These are phyloP conservation scores for Malthinus seriepunctatus DNA, from an alignment of 2,888 invertebrate genomes.

Conservation along the genomic window DNA sequence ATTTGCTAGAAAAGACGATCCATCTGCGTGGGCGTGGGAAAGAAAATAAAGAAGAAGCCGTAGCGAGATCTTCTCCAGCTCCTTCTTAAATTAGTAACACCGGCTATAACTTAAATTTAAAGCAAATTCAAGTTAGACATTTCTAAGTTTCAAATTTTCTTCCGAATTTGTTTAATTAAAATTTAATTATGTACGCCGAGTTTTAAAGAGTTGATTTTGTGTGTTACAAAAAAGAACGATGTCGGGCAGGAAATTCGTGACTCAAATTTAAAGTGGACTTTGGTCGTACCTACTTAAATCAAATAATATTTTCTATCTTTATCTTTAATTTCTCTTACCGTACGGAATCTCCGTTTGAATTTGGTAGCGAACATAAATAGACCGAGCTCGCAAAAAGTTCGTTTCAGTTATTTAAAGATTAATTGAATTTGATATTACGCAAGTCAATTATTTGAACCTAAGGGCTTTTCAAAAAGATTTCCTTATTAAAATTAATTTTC, in stretches of 20 bases:
- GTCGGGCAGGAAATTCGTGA: constrained; percentile 20
- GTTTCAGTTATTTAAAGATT: constrained; percentile 15
- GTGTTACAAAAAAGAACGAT: neutral
- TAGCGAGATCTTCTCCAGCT: constrained; percentile 12
- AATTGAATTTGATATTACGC: constrained; percentile 12
- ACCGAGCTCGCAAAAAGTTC: constrained; percentile 11
- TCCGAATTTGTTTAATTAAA: constrained; percentile 7
- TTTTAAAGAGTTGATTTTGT: too few species aligned
- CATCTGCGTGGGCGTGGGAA: constrained; percentile 1
- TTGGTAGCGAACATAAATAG: constrained; percentile 22
- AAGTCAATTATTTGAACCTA: neutral
- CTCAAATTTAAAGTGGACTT: constrained; percentile 28
- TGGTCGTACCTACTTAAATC: constrained; percentile 29
- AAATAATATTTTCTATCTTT: constrained; percentile 21
- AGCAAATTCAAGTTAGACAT: constrained; percentile 5
- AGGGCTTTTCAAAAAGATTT: too few species aligned
- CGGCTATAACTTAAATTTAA: constrained; percentile 5
- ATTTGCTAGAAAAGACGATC: neutral
- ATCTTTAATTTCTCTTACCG: constrained; percentile 14
- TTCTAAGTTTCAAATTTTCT: constrained; percentile 1
- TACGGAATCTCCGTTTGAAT: constrained; percentile 20
- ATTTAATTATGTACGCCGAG: too few species aligned
- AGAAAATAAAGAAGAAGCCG: constrained; percentile 3
- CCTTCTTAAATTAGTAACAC: constrained; percentile 12
- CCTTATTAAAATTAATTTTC: too few species aligned